phyloP scores from a whole-genome alignment of 2,113 vertebrate genomes.

The Redunca redunca region DNA sequence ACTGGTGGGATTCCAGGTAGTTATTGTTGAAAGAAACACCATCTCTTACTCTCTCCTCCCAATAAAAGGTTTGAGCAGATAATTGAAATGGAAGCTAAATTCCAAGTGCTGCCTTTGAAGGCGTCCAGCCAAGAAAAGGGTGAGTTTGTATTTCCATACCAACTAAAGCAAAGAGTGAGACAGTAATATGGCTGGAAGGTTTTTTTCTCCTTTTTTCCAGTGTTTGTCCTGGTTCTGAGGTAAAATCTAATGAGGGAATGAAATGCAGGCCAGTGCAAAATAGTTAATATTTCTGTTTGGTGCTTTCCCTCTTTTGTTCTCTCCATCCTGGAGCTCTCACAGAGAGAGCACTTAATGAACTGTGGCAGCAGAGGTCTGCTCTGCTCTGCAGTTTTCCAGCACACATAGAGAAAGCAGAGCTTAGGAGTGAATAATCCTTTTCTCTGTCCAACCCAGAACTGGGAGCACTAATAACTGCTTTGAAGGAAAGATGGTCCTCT shows the following conservation, averaged over 20 bases:
- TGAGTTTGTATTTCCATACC: background rate
- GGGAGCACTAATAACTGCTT: background rate
- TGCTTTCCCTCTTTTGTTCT: background rate
- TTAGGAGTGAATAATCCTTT: background rate
- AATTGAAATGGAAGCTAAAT: background rate
- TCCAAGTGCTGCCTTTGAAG: background rate
- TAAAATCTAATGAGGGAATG: background rate
- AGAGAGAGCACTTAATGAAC: background rate
- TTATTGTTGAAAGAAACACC: background rate
- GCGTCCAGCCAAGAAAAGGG: background rate
- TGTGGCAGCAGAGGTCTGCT: background rate
- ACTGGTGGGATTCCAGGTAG: background rate
- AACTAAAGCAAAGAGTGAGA: background rate
- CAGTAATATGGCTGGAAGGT: background rate
- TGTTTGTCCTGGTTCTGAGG: background rate
- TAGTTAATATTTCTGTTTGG: background rate
- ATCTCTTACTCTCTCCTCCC: constrained; percentile 26
- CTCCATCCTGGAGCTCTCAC: background rate
- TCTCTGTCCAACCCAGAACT: background rate
- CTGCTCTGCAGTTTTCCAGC: background rate
- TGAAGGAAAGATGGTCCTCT: background rate
- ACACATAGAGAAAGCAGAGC: background rate
- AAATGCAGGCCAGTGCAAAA: background rate
- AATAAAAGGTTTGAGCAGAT: constrained; percentile 8
- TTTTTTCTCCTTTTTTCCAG: background rate